Conservation (phyloP, 2,888 invertebrate genomes). For the Papilio elwesi region DNA sequence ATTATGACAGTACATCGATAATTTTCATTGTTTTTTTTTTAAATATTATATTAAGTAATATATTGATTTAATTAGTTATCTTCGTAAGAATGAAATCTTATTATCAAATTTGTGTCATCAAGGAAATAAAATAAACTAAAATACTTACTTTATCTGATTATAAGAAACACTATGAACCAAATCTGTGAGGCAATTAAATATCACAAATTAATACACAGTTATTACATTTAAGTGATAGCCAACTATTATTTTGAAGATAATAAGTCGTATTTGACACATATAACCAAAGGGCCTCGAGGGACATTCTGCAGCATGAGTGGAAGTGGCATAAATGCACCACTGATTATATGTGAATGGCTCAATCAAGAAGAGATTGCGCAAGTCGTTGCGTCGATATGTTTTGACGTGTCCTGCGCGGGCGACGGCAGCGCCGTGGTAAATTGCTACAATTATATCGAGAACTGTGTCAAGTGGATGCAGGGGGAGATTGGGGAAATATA, state of each 20-base stretch:
- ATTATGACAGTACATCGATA: too few relatives aligned
- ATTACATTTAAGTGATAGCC: slow-evolving; percentile 16
- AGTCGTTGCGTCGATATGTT: slow-evolving; percentile 74
- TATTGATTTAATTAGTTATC: too few relatives aligned
- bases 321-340: slow-evolving; percentile 54
- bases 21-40: too few relatives aligned
- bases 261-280: slow-evolving; percentile 22
- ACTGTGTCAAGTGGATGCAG: slow-evolving; percentile 72
- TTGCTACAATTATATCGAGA: slow-evolving; percentile 79
- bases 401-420: slow-evolving; percentile 70
- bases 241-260: slow-evolving; percentile 15
- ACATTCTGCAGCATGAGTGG: slow-evolving; percentile 53
- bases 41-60: too few relatives aligned
- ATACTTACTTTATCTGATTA: too few relatives aligned
- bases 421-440: slow-evolving; percentile 62
- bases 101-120: too few relatives aligned
- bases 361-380: slow-evolving; percentile 72
- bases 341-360: slow-evolving; percentile 76
- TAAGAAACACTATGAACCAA: neutral
- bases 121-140: too few relatives aligned
- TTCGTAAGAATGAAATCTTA: too few relatives aligned
- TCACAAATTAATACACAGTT: neutral
- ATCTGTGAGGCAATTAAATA: neutral
- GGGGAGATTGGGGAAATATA: slow-evolving; percentile 56
- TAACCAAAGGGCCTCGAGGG: slow-evolving; percentile 57